Base-by-base conservation (phyloP, 1,140 invertebrate species). In the Geopemphigus sp. region DNA sequence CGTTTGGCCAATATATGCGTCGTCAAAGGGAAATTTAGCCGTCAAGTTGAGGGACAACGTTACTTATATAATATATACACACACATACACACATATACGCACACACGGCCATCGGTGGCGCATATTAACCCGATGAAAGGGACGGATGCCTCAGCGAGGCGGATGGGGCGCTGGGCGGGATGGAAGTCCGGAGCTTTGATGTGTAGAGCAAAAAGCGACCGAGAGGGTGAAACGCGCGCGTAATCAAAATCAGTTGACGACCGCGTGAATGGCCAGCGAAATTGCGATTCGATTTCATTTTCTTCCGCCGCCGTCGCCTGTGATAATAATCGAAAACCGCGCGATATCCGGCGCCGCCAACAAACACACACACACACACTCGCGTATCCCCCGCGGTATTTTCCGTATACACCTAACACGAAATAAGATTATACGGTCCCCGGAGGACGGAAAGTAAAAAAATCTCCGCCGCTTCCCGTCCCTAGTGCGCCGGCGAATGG, bases 241-340 rank as follows among this genome's bases (percentile, higher is more conserved):
- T 66, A 66, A 66, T 66, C 63, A 66, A n/a, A 66, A 66, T 66
- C 63, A 66, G 45, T 66, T 66, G 32, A 66, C 32, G 39, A 32
- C 19, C 32, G 32, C 63, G 29, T 45, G 63, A 66, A 66, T 66
- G 32, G 22, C 63, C 22, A 45, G 14, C n/a, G 45, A 45, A 47
- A 68, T 47, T 68, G 64, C n/a, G 39, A 68, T 68, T 24, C 45
- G 19, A 24, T 68, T 47, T 47, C 11, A 5, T 22, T 68, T 47
- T 68, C 12, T 47, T 68, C 47, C n/a, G 15, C n/a, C 32, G 12
- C 12, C 10, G 1, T n/a, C 29, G 14, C 8, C 32, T 8, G n/a
- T 47, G n/a, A 14, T 66, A 45, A 45, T 66, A 22, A 22, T 47
- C n/a, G 64, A 68, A 47, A 68, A 68, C 39, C 32, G 32, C 32